phyloP scores from a whole-genome alignment of 2,113 vertebrate species.

The Mesocricetus auratus region DNA sequence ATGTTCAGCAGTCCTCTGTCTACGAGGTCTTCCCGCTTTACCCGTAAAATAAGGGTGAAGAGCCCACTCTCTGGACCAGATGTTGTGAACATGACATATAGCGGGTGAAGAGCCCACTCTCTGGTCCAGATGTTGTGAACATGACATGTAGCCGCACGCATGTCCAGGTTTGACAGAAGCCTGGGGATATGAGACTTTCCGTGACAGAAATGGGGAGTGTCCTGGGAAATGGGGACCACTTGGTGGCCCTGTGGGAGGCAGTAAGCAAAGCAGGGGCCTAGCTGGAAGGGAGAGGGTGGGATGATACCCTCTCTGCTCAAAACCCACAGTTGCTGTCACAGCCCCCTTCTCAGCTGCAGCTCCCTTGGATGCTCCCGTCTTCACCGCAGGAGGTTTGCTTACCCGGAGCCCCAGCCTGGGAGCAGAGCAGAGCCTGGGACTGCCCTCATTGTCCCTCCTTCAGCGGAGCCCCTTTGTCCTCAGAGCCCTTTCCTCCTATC shows the following conservation, averaged over 20 bases:
- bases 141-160: not conserved
- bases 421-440: conserved; percentile 43
- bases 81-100: not conserved
- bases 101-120: fast-evolving
- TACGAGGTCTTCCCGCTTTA: not conserved
- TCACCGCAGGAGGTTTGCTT: not conserved
- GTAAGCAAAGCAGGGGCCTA: not conserved
- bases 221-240: not conserved
- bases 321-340: not conserved
- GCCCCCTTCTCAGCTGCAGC: not conserved
- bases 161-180: not conserved
- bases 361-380: not conserved
- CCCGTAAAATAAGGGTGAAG: not conserved
- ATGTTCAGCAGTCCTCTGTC: not conserved
- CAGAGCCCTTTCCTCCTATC: not conserved
- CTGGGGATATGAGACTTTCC: not conserved
- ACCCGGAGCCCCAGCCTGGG: not conserved
- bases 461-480: conserved; percentile 69
- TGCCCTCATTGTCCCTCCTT: not conserved
- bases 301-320: not conserved
- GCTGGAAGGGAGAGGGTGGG: not conserved
- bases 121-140: not conserved
- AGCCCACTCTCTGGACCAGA: not conserved
- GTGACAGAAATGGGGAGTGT: not conserved
- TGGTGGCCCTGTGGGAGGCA: not conserved